Evolutionary conservation across 1,140 invertebrate species (phyloP).

Genomic region (Drosophila nigrodunni): DNA sequence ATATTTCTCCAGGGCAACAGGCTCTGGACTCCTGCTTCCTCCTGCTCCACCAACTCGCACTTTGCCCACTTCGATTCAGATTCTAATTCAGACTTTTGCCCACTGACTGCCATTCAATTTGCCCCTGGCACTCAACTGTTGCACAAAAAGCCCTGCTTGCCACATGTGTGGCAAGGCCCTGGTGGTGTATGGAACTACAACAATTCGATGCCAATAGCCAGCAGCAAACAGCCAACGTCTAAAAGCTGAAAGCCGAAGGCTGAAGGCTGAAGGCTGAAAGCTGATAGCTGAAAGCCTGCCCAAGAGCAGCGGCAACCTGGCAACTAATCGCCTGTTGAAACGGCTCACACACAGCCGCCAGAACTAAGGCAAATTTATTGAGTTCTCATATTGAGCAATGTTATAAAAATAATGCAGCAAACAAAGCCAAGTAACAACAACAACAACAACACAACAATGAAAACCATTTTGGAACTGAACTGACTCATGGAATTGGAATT

Average conservation of each 20-base stretch:
- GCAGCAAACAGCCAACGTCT: too few species aligned
- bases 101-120: slow-evolving; percentile 44
- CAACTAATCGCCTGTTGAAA: slow-evolving; percentile 81
- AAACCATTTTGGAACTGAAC: slow-evolving; percentile 14
- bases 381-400: slow-evolving; percentile 82
- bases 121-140: slow-evolving; percentile 43
- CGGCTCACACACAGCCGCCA: slow-evolving; percentile 59
- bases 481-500: slow-evolving; percentile 4
- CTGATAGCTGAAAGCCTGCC: slow-evolving; percentile 7
- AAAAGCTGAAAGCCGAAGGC: background rate
- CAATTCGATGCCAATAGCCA: too few species aligned
- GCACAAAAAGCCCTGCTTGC: slow-evolving; percentile 10
- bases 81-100: slow-evolving; percentile 28
- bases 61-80: background rate
- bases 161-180: background rate
- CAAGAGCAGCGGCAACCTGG: slow-evolving; percentile 40
- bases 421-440: slow-evolving; percentile 40
- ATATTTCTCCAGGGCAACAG: slow-evolving; percentile 3
- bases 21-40: background rate
- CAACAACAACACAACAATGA: background rate
- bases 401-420: slow-evolving; percentile 77
- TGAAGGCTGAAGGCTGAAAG: background rate
- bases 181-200: background rate
- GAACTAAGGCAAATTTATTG: slow-evolving; percentile 73
- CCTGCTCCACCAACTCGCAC: background rate